Evolutionary conservation across 2,888 invertebrate genomes (phyloP).

Genomic region (Ophion ellenae): DNA sequence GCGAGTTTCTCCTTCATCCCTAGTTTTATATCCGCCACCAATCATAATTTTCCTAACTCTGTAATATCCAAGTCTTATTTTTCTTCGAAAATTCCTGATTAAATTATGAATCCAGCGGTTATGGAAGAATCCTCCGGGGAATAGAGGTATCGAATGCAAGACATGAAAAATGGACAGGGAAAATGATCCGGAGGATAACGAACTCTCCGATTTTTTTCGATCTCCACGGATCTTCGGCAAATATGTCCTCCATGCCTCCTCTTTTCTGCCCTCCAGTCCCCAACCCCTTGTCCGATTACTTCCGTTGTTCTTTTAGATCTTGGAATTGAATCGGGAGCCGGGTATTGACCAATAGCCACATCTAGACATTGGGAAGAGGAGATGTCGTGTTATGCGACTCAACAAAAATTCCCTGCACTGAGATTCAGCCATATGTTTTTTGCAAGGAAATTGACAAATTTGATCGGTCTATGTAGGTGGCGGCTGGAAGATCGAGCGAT

Average conservation of each 20-base stretch:
- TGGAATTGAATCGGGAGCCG: no score
- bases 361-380: no score
- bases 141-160: not conserved
- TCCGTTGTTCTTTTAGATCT: not conserved
- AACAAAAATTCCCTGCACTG: no score
- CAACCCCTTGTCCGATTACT: not conserved
- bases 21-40: conserved; percentile 1
- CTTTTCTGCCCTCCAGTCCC: not conserved
- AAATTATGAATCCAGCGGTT: conserved; percentile 2
- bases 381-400: no score
- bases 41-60: conserved; percentile 17
- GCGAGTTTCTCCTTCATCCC: conserved; percentile 9
- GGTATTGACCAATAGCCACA: no score
- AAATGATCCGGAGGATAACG: not conserved
- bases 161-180: not conserved
- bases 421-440: no score
- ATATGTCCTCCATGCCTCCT: not conserved
- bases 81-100: conserved; percentile 8
- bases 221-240: not conserved
- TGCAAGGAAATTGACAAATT: no score
- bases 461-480: no score
- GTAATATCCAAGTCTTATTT: not conserved
- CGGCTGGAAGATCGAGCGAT: no score
- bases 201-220: not conserved
- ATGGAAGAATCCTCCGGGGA: not conserved